Evolutionary conservation across 2,113 vertebrate genomes (phyloP).

Genomic region (Centrocercus urophasianus): DNA sequence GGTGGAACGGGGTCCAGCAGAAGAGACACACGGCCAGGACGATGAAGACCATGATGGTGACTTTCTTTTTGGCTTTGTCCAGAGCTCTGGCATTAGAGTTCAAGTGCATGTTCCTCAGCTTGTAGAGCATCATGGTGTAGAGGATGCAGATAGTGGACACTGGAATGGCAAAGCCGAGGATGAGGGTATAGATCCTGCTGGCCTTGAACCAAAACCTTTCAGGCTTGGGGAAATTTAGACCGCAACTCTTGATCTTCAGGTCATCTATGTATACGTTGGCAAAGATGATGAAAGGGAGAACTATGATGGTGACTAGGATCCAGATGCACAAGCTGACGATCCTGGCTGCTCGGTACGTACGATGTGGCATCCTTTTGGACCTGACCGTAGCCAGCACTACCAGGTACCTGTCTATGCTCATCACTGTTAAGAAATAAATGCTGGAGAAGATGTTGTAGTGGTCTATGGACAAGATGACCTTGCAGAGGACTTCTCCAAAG

Average conservation of each 20-base stretch:
- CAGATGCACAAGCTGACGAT: conserved; percentile 88
- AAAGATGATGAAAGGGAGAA: conserved; percentile 88
- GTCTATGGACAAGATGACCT: conserved; percentile 88
- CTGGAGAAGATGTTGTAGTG: conserved; percentile 95
- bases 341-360: conserved; percentile 85
- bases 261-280: conserved; percentile 81
- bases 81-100: conserved; percentile 88
- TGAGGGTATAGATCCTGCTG: conserved; percentile 87
- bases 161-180: conserved; percentile 89
- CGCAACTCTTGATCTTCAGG: conserved; percentile 85
- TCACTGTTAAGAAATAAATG: conserved; percentile 90
- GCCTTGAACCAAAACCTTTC: conserved; percentile 89
- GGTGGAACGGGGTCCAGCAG: conserved; percentile 92
- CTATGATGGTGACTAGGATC: conserved; percentile 86
- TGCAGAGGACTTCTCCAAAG: conserved; percentile 90
- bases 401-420: conserved; percentile 90
- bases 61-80: conserved; percentile 91
- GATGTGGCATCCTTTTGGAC: conserved; percentile 85
- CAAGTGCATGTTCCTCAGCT: conserved; percentile 85
- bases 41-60: conserved; percentile 90
- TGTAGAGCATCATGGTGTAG: conserved; percentile 88
- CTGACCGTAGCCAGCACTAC: conserved; percentile 86
- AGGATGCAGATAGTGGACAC: conserved; percentile 89
- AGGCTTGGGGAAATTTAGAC: conserved; percentile 87
- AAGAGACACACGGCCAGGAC: conserved; percentile 90